Percentiles rank a stretch among this genome's conserved stretches.
phyloP scores from a whole-genome alignment of 2,113 vertebrate genomes.

The Micromys minutus region DNA sequence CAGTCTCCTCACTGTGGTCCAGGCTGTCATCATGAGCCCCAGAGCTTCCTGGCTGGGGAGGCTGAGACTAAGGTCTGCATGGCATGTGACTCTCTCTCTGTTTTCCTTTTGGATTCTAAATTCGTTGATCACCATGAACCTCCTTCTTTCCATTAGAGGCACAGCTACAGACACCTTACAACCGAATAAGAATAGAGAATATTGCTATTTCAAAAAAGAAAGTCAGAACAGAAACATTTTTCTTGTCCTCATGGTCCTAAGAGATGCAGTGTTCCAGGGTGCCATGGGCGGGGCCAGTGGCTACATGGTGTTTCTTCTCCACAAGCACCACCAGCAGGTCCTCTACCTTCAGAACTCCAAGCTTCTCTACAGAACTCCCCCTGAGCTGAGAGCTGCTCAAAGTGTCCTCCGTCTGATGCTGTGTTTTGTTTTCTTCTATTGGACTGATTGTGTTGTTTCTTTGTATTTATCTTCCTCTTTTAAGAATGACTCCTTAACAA shows the following conservation, averaged over 20 bases:
- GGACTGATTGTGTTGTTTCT: neutral
- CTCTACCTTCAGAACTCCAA: neutral
- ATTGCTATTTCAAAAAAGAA: neutral
- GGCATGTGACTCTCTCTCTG: neutral
- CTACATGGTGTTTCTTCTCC: neutral
- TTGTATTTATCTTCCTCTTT: neutral
- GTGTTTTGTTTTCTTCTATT: constrained; percentile 25
- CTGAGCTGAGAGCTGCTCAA: neutral
- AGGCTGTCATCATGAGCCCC: neutral
- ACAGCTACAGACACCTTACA: neutral
- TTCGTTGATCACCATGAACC: neutral
- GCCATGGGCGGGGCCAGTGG: neutral
- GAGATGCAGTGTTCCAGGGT: neutral
- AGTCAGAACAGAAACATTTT: neutral
- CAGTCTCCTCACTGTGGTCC: neutral
- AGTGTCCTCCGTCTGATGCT: neutral
- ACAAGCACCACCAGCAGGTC: neutral
- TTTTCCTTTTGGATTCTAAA: neutral
- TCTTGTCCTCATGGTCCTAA: neutral
- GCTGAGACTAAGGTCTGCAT: neutral
- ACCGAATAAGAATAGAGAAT: accelerated
- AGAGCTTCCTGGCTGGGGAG: neutral
- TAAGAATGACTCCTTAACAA: neutral
- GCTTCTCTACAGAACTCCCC: neutral
- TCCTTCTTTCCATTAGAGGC: neutral